These are phyloP conservation scores for Trypoxylon attenuatum DNA, from an alignment of 2,888 invertebrate genomes.

Conservation along the genomic window DNA sequence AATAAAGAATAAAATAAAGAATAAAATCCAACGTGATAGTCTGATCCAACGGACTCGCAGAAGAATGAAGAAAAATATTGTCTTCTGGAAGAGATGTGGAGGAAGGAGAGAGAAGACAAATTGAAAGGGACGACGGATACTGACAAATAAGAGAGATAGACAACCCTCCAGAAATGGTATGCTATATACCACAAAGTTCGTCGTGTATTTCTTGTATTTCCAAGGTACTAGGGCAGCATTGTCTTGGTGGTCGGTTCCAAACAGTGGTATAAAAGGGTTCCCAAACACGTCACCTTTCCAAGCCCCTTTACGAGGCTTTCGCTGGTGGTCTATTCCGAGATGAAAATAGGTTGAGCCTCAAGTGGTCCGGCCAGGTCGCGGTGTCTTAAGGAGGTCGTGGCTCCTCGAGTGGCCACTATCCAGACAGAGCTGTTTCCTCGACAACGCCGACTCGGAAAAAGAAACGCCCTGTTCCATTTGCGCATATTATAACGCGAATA, in stretches of 20 bases:
- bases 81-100: slow-evolving; percentile 2
- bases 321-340: slow-evolving; percentile 28
- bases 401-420: no score
- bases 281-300: slow-evolving; percentile 29
- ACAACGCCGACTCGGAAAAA: no score
- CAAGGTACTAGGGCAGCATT: slow-evolving; percentile 38
- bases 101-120: neutral
- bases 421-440: no score
- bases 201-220: slow-evolving; percentile 30
- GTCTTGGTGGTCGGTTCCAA: slow-evolving; percentile 35
- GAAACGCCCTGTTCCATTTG: no score
- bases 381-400: slow-evolving; percentile 35
- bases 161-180: slow-evolving; percentile 32
- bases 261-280: slow-evolving; percentile 41
- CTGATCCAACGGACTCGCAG: no score
- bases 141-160: no score
- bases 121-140: slow-evolving; percentile 13
- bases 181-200: slow-evolving; percentile 45
- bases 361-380: slow-evolving; percentile 25
- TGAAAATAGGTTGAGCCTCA: slow-evolving; percentile 49
- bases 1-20: no score
- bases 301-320: slow-evolving; percentile 11
- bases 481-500: no score
- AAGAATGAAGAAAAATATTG: slow-evolving; percentile 14
- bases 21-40: no score